Base-by-base conservation (phyloP, 2,113 vertebrate genomes). In the Cyanoramphus novaezelandiae region DNA sequence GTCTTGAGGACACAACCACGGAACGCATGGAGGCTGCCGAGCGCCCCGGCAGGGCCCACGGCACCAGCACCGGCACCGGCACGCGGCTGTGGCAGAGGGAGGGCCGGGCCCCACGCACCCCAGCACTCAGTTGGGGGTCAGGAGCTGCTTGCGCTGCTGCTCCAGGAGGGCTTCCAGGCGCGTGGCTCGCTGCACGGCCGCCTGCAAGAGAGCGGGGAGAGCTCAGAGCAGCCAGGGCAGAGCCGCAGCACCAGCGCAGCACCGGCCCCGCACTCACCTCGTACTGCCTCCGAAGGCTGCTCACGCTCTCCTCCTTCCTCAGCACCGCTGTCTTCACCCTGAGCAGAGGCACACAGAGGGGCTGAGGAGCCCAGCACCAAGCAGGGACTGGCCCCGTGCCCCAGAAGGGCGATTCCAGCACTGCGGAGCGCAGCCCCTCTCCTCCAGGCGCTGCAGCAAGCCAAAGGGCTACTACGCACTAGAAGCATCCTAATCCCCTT, bases 301-400 rank as follows among this genome's bases (percentile, higher is more conserved):
- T 99, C 75, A 99, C 98, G 0, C 98, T 98, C 83, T 99, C 99
- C 82, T 99, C 99, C 95, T 99, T 99, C 97, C 98, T 99, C 76
- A 98, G 97, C 23, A 99, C 98, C 2, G 99, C 99, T 0, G 95
- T 90, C 96, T 99, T 99, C 91, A 99, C 99, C 93, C 99, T 99
- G 97, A 4, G 25, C 44, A 14, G n/a, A 53, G 0, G 15, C 83
- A 72, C 33, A 71, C 0, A 27, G 31, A 23, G 44, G 24, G 57
- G 46, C 17, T 96, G 53, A 94, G 49, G 33, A 27, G 9, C 33
- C 17, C 46, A 6, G 57, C 44, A 35, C 35, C 44, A 6, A 44
- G 6, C 7, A 9, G 6, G 0, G 28, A n/a, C 50, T 37, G 31
- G 47, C 17, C 39, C n/a, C 13, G 0, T 6, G 43, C 7, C 44